Conservation (phyloP, 2,888 invertebrate genomes). For the Cephalotes varians region DNA sequence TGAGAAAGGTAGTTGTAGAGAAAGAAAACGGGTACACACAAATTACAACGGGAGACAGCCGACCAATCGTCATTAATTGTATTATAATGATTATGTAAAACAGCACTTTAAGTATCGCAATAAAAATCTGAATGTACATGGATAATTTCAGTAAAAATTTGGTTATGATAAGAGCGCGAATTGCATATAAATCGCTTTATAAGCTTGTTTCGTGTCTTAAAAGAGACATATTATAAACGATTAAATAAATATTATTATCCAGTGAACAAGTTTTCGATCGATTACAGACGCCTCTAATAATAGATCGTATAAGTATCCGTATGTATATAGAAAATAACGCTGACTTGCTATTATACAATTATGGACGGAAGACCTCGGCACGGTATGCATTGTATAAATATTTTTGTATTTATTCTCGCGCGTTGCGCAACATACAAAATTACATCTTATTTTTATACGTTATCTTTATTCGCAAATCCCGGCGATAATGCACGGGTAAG, state of each 20-base stretch:
- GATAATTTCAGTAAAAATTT: not conserved
- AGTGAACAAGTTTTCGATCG: constrained; percentile 10
- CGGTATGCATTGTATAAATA: not conserved
- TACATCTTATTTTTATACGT: not conserved
- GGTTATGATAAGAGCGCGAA: not conserved
- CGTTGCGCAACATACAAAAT: not conserved
- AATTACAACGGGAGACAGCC: constrained; percentile 20
- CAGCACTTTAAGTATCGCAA: not conserved
- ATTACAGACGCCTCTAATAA: not conserved
- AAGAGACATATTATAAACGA: not conserved
- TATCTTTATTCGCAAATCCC: not conserved
- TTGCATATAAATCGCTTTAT: not conserved
- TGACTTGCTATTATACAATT: constrained; percentile 12
- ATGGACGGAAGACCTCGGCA: not conserved
- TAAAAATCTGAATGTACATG: not conserved
- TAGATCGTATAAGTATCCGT: not conserved
- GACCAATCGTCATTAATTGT: constrained; percentile 25
- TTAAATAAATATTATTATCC: constrained; percentile 42
- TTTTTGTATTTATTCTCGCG: not conserved
- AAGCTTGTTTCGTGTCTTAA: constrained; percentile 1
- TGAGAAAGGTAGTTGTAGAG: constrained; percentile 26
- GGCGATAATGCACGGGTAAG: not conserved
- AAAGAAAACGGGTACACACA: constrained; percentile 21
- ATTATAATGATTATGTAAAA: constrained; percentile 40
- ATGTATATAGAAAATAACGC: not conserved